phyloP scores from a whole-genome alignment of 2,797 vertebrate species.

The Spinus olivaceus region DNA sequence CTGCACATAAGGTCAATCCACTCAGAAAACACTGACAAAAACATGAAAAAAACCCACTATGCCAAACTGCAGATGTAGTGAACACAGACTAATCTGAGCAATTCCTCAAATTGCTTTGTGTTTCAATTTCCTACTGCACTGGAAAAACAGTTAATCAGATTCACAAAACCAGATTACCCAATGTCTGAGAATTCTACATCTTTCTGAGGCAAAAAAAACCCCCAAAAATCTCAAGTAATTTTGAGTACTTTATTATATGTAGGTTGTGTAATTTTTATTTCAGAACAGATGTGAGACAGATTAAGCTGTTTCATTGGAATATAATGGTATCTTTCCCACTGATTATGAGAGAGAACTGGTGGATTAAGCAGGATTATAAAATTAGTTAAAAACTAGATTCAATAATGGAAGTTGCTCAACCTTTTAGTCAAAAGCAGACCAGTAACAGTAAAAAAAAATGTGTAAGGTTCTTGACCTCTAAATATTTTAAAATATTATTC shows the following conservation, averaged over 20 bases:
- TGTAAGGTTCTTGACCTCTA: neutral
- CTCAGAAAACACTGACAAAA: neutral
- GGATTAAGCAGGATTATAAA: neutral
- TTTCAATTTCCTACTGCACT: neutral
- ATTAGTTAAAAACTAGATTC: neutral
- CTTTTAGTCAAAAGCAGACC: neutral
- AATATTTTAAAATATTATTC: neutral
- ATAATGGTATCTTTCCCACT: neutral
- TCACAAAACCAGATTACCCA: neutral
- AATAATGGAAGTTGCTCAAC: neutral
- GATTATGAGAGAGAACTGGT: neutral
- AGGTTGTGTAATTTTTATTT: neutral
- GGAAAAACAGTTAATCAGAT: neutral
- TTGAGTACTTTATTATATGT: neutral
- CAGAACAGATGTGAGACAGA: neutral
- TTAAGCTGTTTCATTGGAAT: neutral
- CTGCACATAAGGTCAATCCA: neutral
- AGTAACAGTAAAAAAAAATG: neutral
- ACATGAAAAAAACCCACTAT: fast-evolving
- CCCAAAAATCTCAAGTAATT: neutral
- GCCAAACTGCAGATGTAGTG: neutral
- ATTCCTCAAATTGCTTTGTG: neutral
- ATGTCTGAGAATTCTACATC: neutral
- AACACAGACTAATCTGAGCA: neutral
- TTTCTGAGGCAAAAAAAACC: neutral